A percentile compares a stretch with the other conserved stretches of the same genome.
Evolutionary conservation across 2,888 invertebrate genomes (phyloP).

Genomic region (Caenorhabditis angaria): DNA sequence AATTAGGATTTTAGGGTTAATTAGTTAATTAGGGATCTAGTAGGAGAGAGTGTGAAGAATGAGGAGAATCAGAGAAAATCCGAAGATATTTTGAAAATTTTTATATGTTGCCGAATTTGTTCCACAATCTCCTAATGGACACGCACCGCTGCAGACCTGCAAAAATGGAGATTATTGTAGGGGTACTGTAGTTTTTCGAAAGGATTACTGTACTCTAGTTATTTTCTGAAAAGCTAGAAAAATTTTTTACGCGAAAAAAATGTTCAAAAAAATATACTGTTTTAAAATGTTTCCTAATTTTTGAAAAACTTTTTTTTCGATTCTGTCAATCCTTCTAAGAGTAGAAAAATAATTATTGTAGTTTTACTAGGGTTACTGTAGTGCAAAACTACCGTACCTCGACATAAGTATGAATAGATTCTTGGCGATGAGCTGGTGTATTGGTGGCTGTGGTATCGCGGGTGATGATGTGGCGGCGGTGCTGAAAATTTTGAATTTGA

Average conservation of each 20-base stretch:
- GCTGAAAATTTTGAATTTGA: conserved; percentile 7
- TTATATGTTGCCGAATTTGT: background rate
- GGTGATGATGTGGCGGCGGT: conserved; percentile 29
- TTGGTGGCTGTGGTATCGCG: no score
- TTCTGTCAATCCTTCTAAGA: no score
- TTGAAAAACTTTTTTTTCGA: no score
- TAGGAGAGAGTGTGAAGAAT: no score
- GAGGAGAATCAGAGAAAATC: background rate
- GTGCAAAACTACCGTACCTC: no score
- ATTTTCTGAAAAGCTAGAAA: no score
- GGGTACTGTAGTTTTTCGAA: no score
- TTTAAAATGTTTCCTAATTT: no score
- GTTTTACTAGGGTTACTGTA: no score
- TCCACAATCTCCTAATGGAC: background rate
- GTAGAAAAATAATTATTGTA: background rate
- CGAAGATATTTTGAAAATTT: background rate
- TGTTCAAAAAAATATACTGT: background rate
- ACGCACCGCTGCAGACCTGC: background rate
- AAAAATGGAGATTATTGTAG: background rate
- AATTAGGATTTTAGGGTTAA: no score
- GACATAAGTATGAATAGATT: conserved; percentile 37
- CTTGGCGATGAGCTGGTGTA: conserved; percentile 28
- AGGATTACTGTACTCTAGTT: no score
- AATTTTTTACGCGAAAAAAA: background rate
- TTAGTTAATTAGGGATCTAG: no score